Base-by-base conservation (phyloP, 1,140 invertebrate genomes). In the Pachypeltis micranthus region DNA sequence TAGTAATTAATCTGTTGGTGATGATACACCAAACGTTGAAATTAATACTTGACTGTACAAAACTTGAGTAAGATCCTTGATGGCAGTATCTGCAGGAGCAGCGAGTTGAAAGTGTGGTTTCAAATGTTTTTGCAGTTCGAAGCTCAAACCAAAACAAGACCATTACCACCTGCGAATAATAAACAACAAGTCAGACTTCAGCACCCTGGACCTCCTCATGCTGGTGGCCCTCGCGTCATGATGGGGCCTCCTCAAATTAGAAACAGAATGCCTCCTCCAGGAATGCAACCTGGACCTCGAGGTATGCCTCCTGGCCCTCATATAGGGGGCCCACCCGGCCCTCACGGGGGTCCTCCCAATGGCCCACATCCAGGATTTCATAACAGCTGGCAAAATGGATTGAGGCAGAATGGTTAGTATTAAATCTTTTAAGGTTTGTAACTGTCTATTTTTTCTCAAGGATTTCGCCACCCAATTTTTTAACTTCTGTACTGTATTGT, bases 131-230 rank as follows among this genome's bases (percentile, higher is more conserved):
- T 69, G 67, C 79, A 90, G 79, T 91, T 93, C 80, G 91, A 93
- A 73, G 88, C 90, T 72, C 88, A 93, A 75, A 91, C 89, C 60
- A 93, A 93, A 76, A 92, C 89, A 19, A 80, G 90, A 63, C 87
- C 89, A 28, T 81, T 84, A 29, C 85, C 85, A 63, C 85, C 71
- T 23, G 72, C 73, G 47, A 63, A 64, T 47, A 64, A 66, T 44
- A 66, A 65, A 58, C 67, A 66, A 44, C 69, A 69, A 34, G 29
- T 26, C 1, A 64, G 65, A 29, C 44, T 63, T 29, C 67, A 58
- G 31, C 67, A 66, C 44, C 59, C 66, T 29, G 65, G 65, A 16
- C 39, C 23, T 47, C 63, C 59, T 4, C 27, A 29, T 21, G 12
- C 57, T 3, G 34, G 7, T 31, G 44, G 54, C 2, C 68, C 67